Evolutionary conservation across 2,113 vertebrate genomes (phyloP).

Genomic region (Ranitomeya imitator): DNA sequence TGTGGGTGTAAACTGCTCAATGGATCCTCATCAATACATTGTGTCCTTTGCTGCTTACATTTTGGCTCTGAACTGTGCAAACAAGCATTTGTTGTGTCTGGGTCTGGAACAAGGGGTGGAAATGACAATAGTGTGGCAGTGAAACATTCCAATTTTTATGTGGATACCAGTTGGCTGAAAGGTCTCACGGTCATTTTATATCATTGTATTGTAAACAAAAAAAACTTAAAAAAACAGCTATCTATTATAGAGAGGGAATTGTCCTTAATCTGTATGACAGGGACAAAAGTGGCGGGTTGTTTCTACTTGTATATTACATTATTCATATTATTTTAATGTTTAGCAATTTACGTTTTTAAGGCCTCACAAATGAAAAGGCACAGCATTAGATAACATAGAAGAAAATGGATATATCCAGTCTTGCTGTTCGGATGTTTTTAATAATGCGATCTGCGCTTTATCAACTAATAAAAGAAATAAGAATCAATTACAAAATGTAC

Average conservation of each 20-base stretch:
- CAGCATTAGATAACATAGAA: too few relatives aligned
- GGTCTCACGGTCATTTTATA: neutral
- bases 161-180: neutral
- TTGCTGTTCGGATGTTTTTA: too few relatives aligned
- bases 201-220: neutral
- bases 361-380: too few relatives aligned
- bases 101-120: constrained; percentile 7
- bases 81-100: constrained; percentile 25
- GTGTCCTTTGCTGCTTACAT: neutral
- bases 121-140: neutral
- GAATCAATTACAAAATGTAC: too few relatives aligned
- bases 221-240: neutral
- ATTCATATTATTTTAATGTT: neutral
- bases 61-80: constrained; percentile 2
- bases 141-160: neutral
- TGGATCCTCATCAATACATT: neutral
- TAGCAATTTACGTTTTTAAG: too few relatives aligned
- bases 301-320: neutral
- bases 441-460: too few relatives aligned
- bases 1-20: neutral
- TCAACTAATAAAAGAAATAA: too few relatives aligned
- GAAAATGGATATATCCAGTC: too few relatives aligned
- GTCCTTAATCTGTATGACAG: neutral
- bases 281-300: neutral
- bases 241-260: neutral